Base-by-base conservation (phyloP, 2,797 vertebrate species). In the Lutjanus argentimaculatus region DNA sequence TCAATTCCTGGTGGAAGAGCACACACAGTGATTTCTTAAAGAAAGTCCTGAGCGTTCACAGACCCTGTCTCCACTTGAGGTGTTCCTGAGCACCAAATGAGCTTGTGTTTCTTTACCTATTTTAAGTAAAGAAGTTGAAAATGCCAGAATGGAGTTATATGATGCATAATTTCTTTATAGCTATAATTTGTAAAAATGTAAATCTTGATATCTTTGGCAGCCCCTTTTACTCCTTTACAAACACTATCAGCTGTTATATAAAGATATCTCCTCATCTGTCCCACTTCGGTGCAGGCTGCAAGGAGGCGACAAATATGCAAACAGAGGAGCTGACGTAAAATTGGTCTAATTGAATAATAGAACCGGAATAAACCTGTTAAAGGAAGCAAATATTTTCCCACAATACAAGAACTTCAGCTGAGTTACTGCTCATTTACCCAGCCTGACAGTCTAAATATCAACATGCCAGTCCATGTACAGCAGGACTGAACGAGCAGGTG, bases 31-130 rank as follows among this genome's bases (percentile, higher is more conserved):
- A 57, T 77, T 82, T 79, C 52, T 36, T 71, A 64, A 48, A 70
- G 53, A 67, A 85, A 40, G 53, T 75, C 52, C 83, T 58, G 84
- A 25, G 43, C 65, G 43, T 71, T 74, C 62, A 71, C 61, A 67
- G n/a, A 73, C 65, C 45, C 45, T 36, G 46, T 36, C 45, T 77
- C 49, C 45, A 79, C 64, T 64, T 22, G 52, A 79, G 74, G 48
- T 71, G 59, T 74, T 71, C 52, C 12, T 36, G 61, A 57, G 53
- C 61, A 13, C 16, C 30, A 75, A 66, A 73, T 63, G 14, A 79
- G 42, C n/a, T 58, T 56, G 10, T 46, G 36, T 51, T 12, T 55
- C 55, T 66, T 72, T 58, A 2, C 55, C 48, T 57, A 4, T 45
- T 3, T 52, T 2, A 19, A 3, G 25, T 25, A 25, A 19, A 3